A percentile compares a stretch with the other conserved stretches of the same genome.
phyloP scores from a whole-genome alignment of 2,113 vertebrate genomes.

The Poeciliopsis occidentalis region DNA sequence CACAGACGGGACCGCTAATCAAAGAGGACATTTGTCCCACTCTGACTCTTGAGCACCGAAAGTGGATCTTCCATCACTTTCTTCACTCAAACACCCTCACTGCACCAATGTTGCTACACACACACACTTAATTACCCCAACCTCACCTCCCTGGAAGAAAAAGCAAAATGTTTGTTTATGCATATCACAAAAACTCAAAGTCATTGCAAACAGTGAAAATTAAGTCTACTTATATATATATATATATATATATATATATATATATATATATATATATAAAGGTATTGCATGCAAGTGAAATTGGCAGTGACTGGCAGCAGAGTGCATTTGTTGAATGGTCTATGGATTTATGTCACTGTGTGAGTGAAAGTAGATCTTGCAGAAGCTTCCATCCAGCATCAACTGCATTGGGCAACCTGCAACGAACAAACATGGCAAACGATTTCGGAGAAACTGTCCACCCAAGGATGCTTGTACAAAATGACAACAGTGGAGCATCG shows the following conservation, averaged over 20 bases:
- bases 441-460: too few species aligned
- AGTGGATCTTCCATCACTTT: slow-evolving; percentile 50
- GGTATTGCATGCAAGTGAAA: too few species aligned
- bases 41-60: slow-evolving; percentile 37
- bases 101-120: background rate
- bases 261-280: background rate
- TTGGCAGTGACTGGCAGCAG: too few species aligned
- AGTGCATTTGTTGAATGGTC: too few species aligned
- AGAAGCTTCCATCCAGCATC: too few species aligned
- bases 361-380: too few species aligned
- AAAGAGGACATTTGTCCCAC: slow-evolving; percentile 62
- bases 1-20: slow-evolving; percentile 68
- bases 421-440: too few species aligned
- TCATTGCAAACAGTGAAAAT: background rate
- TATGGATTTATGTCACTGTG: too few species aligned
- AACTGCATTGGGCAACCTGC: too few species aligned
- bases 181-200: background rate
- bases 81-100: slow-evolving; percentile 9
- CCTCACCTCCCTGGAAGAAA: background rate
- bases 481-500: too few species aligned
- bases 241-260: too few species aligned
- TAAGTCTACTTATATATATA: background rate
- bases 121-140: slow-evolving; percentile 15
- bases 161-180: background rate
- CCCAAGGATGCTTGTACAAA: too few species aligned